Evolutionary conservation across 2,113 vertebrate genomes (phyloP).

Genomic region (Corythornis vintsioides): DNA sequence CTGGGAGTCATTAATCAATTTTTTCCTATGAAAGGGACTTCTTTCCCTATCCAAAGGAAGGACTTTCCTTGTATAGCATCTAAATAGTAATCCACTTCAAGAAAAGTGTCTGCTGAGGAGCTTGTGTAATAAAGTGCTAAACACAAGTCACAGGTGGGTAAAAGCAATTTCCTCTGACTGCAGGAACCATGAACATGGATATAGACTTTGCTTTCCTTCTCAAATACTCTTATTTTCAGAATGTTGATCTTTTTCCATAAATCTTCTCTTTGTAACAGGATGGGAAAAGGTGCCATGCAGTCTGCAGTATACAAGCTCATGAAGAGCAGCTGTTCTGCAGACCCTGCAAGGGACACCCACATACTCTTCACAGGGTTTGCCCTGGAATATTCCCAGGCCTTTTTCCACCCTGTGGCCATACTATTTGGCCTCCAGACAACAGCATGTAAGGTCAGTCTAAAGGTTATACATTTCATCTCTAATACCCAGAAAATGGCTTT

Average conservation of each 20-base stretch:
- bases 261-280: background rate
- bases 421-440: background rate
- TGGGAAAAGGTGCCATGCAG: background rate
- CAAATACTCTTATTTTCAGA: background rate
- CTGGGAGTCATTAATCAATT: constrained; percentile 68
- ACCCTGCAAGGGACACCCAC: background rate
- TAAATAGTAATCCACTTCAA: constrained; percentile 66
- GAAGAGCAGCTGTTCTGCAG: background rate
- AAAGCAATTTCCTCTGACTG: background rate
- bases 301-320: background rate
- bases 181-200: background rate
- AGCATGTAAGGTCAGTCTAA: background rate
- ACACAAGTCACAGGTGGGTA: background rate
- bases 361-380: background rate
- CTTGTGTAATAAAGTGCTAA: background rate
- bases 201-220: background rate
- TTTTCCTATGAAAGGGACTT: constrained; percentile 52
- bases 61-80: constrained; percentile 1
- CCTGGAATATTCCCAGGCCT: background rate
- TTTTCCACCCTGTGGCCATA: background rate
- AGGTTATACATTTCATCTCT: background rate
- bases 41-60: constrained; percentile 55
- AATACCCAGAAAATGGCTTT: background rate
- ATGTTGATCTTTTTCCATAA: background rate
- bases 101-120: constrained; percentile 40